Evolutionary conservation across 2,113 vertebrate genomes (phyloP), one percentile per base, ranked within the genome.

Genomic region (Silurus asotus): DNA sequence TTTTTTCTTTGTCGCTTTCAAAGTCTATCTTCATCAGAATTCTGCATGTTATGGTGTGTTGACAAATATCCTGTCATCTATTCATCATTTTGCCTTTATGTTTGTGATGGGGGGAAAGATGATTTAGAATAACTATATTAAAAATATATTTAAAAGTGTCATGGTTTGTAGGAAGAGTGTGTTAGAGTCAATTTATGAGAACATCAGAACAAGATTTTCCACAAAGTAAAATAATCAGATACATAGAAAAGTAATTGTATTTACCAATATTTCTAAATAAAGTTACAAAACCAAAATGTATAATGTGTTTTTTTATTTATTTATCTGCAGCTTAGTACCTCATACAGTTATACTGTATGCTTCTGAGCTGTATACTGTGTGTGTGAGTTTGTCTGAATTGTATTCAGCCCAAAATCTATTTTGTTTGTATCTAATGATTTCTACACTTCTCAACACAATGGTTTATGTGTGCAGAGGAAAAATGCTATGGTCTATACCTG

Each of bases 181-280:
- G 78, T 64, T 89, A 83, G 72, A 85, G 79, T 89, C 81, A 86
- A 88, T 88, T 91, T 91, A 90, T 37, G 2, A 37, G 86, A 84
- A 75, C 67, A 87, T 86, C 19, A 83, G 88, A 87, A 86, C 65
- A 88, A 90, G 90, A 77, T 87, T 79, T 65, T 59, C 8, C 85
- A 82, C 88, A 89, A 85, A 81, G 74, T 59, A 56, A 83, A 86
- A 87, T 70, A 62, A 87, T 84, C 86, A 82, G 86, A 84, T 86
- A 79, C 55, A 87, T 89, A 86, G 72, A 86, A 91, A 69, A 87
- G 87, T 86, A 88, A 87, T 37, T 55, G 84, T 90, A 88, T 90
- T 89, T 67, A 67, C 80, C 91, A 91, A 93, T 89, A 89, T 92
- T 94, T 96, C 93, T 95, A 95, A 95, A 96, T 95, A 96, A 95